These are phyloP conservation scores for Drosophila ogumai DNA, from an alignment of 1,140 invertebrate genomes.

Conservation along the genomic window DNA sequence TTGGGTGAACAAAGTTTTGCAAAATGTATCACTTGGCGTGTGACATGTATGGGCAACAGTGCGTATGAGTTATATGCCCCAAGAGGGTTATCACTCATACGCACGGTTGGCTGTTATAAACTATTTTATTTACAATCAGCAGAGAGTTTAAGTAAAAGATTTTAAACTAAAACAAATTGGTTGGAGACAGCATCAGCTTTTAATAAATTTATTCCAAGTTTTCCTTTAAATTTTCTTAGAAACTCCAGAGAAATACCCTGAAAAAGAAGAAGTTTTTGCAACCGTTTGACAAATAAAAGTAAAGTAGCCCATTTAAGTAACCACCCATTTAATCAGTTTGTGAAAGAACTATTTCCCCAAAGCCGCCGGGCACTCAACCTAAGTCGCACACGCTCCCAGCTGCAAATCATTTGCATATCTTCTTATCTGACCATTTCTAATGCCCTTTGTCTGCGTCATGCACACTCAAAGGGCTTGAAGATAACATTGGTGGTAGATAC, in stretches of 20 bases:
- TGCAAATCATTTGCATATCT: constrained; percentile 56
- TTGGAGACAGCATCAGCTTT: not conserved
- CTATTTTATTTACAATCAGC: constrained; percentile 1
- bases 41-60: constrained; percentile 2
- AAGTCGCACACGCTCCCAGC: constrained; percentile 35
- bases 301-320: constrained; percentile 6
- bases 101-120: not conserved
- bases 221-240: not conserved
- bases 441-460: constrained; percentile 55
- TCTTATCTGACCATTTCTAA: constrained; percentile 60
- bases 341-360: constrained; percentile 16
- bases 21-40: constrained; percentile 1
- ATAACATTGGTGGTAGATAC: not conserved
- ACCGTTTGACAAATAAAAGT: not conserved
- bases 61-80: constrained; percentile 28
- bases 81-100: constrained; percentile 2
- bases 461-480: constrained; percentile 29
- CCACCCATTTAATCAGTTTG: constrained; percentile 20
- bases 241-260: not conserved
- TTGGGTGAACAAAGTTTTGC: constrained; percentile 2
- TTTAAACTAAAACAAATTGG: not conserved
- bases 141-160: not conserved
- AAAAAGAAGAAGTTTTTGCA: not conserved
- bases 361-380: constrained; percentile 15
- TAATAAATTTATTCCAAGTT: not conserved